phyloP scores from a whole-genome alignment of 2,797 vertebrate species.

The Coregonus sp. region DNA sequence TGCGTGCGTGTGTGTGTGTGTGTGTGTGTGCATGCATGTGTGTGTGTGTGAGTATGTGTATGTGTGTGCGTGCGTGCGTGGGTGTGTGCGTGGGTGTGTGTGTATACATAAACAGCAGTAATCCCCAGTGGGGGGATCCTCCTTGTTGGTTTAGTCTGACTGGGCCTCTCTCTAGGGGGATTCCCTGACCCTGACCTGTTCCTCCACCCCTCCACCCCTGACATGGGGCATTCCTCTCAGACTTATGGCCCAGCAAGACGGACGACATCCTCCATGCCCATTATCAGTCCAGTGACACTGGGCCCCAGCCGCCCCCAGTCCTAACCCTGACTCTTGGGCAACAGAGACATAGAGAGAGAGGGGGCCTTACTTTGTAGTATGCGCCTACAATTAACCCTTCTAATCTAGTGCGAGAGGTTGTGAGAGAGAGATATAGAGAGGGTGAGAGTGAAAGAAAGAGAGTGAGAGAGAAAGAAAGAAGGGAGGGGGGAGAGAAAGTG shows the following conservation, averaged over 20 bases:
- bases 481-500: neutral
- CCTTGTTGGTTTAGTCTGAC: slow-evolving; percentile 41
- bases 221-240: neutral
- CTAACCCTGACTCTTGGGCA: too few relatives aligned
- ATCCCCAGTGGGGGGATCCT: slow-evolving; percentile 10
- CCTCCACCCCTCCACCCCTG: slow-evolving; percentile 30
- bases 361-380: neutral
- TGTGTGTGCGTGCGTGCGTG: too few relatives aligned
- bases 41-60: neutral
- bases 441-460: neutral
- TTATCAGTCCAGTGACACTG: neutral
- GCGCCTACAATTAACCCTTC: too few relatives aligned
- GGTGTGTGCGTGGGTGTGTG: too few relatives aligned
- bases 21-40: neutral
- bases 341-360: neutral
- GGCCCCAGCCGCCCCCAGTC: neutral
- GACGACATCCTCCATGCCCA: neutral
- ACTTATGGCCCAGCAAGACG: neutral
- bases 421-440: neutral
- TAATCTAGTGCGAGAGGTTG: neutral
- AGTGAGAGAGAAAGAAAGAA: neutral
- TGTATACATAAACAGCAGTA: slow-evolving; percentile 14
- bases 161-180: neutral
- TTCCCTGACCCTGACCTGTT: slow-evolving; percentile 11
- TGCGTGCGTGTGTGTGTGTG: neutral